These are phyloP conservation scores for Neoseiulus cucumeris DNA, from an alignment of 1,140 invertebrate species.

Conservation along the genomic window DNA sequence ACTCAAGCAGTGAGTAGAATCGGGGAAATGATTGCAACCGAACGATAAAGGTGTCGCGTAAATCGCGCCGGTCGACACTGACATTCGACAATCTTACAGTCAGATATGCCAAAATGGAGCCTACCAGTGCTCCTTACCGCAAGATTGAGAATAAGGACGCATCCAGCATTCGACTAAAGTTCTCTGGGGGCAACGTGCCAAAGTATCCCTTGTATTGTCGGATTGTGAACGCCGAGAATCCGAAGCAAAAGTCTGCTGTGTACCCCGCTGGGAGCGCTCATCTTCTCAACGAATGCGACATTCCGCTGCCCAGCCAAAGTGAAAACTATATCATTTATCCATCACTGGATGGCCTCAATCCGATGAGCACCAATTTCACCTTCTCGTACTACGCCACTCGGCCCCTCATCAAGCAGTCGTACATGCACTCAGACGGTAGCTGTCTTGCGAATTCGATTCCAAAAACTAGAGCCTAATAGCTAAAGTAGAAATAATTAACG, in stretches of 20 bases:
- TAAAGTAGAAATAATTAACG: neutral
- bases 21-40: too few species aligned
- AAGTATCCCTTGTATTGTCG: slow-evolving; percentile 4
- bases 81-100: neutral
- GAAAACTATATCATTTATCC: neutral
- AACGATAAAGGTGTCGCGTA: too few species aligned
- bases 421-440: slow-evolving; percentile 4
- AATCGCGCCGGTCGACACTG: too few species aligned
- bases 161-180: neutral
- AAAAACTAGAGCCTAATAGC: neutral
- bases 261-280: neutral
- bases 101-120: slow-evolving; percentile 2
- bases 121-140: neutral
- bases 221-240: neutral
- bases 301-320: neutral
- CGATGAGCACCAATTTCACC: neutral
- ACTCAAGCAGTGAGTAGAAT: neutral
- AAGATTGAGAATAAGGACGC: neutral
- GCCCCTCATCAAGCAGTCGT: neutral
- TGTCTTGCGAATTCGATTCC: too few species aligned
- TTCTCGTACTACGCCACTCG: neutral
- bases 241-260: neutral
- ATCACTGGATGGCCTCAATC: neutral
- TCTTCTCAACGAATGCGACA: slow-evolving; percentile 7
- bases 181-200: neutral